phyloP scores from a whole-genome alignment of 2,888 invertebrate species.

The Lasioglossum calceatum region DNA sequence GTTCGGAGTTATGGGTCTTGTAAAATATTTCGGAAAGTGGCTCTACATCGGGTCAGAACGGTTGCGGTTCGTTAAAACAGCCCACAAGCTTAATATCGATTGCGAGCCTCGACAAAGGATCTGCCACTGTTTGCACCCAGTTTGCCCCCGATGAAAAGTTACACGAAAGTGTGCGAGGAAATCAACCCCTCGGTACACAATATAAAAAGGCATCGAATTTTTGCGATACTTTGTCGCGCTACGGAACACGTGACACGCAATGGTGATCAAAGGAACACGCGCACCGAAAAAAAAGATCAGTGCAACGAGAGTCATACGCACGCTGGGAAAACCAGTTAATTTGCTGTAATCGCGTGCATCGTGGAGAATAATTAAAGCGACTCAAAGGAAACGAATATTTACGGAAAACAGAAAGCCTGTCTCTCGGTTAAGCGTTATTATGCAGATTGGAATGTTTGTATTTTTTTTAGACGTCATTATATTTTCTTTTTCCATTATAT shows the following conservation, averaged over 20 bases:
- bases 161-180: slow-evolving; percentile 42
- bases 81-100: slow-evolving; percentile 63
- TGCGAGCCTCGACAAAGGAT: slow-evolving; percentile 59
- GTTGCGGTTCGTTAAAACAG: slow-evolving; percentile 59
- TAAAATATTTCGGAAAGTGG: slow-evolving; percentile 40
- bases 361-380: neutral
- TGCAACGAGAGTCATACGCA: neutral
- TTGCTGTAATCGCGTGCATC: neutral
- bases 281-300: neutral
- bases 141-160: slow-evolving; percentile 56
- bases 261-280: neutral
- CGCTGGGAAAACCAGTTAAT: neutral
- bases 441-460: neutral
- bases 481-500: neutral
- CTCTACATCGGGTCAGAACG: slow-evolving; percentile 18
- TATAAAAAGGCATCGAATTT: slow-evolving; percentile 19
- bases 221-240: slow-evolving; percentile 5
- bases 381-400: neutral
- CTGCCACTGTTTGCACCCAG: slow-evolving; percentile 35
- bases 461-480: neutral
- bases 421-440: neutral
- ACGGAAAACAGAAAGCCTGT: neutral
- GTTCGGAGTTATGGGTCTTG: neutral
- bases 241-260: neutral
- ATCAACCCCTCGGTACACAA: slow-evolving; percentile 21